Percentiles rank a stretch among this genome's conserved stretches.
Conservation (phyloP, 2,113 vertebrate genomes). For the Muntiacus reevesi region DNA sequence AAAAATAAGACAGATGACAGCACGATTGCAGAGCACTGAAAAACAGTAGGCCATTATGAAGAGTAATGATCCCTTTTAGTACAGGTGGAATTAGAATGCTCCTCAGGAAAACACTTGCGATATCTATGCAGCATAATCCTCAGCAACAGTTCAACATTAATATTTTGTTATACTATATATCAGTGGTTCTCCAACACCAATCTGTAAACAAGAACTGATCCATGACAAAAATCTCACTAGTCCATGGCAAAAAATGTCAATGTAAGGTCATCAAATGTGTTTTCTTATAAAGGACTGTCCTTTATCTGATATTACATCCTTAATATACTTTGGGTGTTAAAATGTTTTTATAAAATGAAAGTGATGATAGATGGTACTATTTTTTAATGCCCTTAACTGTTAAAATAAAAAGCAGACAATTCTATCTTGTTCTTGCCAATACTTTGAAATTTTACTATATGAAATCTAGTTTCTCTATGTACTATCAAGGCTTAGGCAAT, state of each 20-base stretch:
- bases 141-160: constrained; percentile 28
- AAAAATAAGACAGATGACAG: constrained; percentile 48
- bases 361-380: neutral
- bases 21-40: constrained; percentile 28
- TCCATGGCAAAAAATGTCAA: constrained; percentile 43
- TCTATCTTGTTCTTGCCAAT: neutral
- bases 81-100: constrained; percentile 54
- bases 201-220: constrained; percentile 40
- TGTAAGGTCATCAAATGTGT: constrained; percentile 29
- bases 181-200: constrained; percentile 16
- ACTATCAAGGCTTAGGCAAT: constrained; percentile 2
- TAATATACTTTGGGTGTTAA: constrained; percentile 35
- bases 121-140: neutral
- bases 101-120: constrained; percentile 36
- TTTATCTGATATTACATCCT: constrained; percentile 44
- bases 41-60: constrained; percentile 51
- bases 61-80: constrained; percentile 65
- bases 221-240: constrained; percentile 49
- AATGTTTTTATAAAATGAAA: constrained; percentile 41
- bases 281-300: neutral
- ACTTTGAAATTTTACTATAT: neutral
- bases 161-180: constrained; percentile 39
- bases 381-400: constrained; percentile 10
- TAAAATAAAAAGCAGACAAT: constrained; percentile 22
- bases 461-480: constrained; percentile 6